phyloP scores from a whole-genome alignment of 2,888 invertebrate genomes.

The Andrena camellia region DNA sequence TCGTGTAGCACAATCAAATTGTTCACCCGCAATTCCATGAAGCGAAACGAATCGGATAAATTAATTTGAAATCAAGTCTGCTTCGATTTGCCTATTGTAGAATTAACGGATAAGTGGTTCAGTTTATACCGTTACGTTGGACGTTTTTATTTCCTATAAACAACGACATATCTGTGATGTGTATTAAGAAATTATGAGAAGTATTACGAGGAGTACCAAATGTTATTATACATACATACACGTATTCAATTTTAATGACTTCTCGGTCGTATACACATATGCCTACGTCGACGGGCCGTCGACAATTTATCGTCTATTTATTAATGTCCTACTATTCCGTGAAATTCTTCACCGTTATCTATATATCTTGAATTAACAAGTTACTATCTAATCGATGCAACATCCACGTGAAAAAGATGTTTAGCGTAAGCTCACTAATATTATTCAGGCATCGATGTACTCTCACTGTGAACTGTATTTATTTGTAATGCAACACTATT shows the following conservation, averaged over 20 bases:
- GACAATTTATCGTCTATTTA: slow-evolving; percentile 46
- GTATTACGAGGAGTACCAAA: slow-evolving; percentile 66
- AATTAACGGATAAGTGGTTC: background rate
- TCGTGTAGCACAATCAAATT: background rate
- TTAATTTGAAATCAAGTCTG: background rate
- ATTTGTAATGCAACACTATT: slow-evolving; percentile 66
- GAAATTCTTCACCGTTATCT: slow-evolving; percentile 43
- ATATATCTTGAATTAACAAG: slow-evolving; percentile 13
- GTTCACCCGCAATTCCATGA: background rate
- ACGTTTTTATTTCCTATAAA: slow-evolving; percentile 66
- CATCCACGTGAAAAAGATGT: slow-evolving; percentile 19
- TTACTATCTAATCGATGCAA: slow-evolving; percentile 27
- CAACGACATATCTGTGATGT: slow-evolving; percentile 81
- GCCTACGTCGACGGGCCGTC: slow-evolving; percentile 39
- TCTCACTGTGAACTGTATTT: slow-evolving; percentile 62
- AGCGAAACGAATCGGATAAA: background rate
- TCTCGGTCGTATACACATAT: slow-evolving; percentile 34
- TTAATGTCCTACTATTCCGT: slow-evolving; percentile 27
- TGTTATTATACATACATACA: slow-evolving; percentile 47
- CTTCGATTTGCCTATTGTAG: slow-evolving; percentile 2
- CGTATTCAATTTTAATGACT: slow-evolving; percentile 28
- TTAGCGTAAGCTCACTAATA: slow-evolving; percentile 53
- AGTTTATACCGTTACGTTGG: background rate
- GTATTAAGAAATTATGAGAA: slow-evolving; percentile 71
- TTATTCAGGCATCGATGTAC: slow-evolving; percentile 49